Percentiles rank a stretch among this genome's conserved stretches.
Evolutionary conservation across 2,113 vertebrate genomes (phyloP).

Genomic region (Rhizomys pruinosus): DNA sequence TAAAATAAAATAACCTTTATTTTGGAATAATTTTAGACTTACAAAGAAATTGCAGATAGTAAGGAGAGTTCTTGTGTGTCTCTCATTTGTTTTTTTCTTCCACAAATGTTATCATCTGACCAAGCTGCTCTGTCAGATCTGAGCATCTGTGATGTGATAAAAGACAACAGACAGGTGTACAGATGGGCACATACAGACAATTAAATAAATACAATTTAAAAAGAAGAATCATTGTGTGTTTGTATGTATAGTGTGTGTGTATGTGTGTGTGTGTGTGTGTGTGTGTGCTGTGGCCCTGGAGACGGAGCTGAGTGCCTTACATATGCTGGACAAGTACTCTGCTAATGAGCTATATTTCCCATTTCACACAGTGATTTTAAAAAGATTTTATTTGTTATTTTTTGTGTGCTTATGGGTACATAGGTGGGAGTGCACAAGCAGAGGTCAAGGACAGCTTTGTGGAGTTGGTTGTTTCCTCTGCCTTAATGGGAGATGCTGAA

Average conservation of each 20-base stretch:
- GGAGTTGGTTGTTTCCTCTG: not conserved
- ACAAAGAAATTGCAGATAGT: constrained; percentile 37
- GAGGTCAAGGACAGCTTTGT: not conserved
- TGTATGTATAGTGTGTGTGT: not conserved
- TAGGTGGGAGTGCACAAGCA: not conserved
- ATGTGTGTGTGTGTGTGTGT: not conserved
- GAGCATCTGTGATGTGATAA: not conserved
- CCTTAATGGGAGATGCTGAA: too few relatives aligned
- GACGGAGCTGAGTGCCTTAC: not conserved
- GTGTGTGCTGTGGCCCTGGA: not conserved
- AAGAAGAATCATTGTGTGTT: not conserved
- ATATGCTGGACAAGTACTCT: not conserved
- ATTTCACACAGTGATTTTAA: not conserved
- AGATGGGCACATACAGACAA: not conserved
- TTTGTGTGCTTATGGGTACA: not conserved
- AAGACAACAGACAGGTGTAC: not conserved
- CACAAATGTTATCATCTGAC: not conserved
- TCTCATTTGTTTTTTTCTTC: constrained; percentile 17
- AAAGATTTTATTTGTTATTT: not conserved
- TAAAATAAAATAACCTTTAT: too few relatives aligned
- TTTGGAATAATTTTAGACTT: constrained; percentile 55
- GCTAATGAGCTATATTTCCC: not conserved
- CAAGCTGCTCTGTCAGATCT: not conserved
- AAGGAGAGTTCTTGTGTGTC: not conserved
- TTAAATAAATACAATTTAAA: too few relatives aligned